A percentile compares a stretch with the other conserved stretches of the same genome.
Conservation (phyloP, 2,797 vertebrate species). For the Tenualosa thibaudeaui region DNA sequence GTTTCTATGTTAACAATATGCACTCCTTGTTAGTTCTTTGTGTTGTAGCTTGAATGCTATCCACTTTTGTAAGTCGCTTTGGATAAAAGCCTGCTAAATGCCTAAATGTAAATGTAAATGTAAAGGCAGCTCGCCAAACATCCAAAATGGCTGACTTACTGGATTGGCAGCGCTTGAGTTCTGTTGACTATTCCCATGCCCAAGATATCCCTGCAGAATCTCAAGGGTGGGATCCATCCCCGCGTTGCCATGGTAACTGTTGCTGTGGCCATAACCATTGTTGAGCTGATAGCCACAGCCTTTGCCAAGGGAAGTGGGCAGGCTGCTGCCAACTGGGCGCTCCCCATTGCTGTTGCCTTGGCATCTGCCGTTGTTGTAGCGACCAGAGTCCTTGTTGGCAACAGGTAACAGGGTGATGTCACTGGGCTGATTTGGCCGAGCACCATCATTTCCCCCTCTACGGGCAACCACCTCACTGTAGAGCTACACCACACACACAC, state of each 20-base stretch:
- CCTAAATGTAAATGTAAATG: no score
- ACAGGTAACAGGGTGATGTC: conserved; percentile 65
- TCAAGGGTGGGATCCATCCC: conserved; percentile 71
- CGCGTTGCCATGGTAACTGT: conserved; percentile 51
- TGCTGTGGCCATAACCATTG: conserved; percentile 52
- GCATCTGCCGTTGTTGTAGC: conserved; percentile 15
- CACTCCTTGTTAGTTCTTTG: no score
- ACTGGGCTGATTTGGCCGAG: conserved; percentile 63
- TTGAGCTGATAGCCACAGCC: conserved; percentile 58
- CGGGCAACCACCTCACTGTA: conserved; percentile 93
- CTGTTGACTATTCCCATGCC: conserved; percentile 64
- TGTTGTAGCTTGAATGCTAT: no score
- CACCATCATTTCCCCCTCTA: conserved; percentile 77
- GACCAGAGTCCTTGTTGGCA: conserved; percentile 47
- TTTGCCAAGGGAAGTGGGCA: conserved; percentile 28
- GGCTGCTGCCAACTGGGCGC: background rate
- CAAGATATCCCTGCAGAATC: conserved; percentile 73
- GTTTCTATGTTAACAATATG: no score
- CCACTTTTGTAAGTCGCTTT: no score
- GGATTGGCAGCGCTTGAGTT: conserved; percentile 76
- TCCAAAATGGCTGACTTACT: conserved; percentile 73
- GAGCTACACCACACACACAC: conserved; percentile 74
- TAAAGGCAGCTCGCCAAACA: no score
- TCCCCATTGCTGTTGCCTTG: conserved; percentile 15
- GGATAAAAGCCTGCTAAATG: no score